phyloP scores from a whole-genome alignment of 2,113 vertebrate genomes.

The Nematolebias whitei region DNA sequence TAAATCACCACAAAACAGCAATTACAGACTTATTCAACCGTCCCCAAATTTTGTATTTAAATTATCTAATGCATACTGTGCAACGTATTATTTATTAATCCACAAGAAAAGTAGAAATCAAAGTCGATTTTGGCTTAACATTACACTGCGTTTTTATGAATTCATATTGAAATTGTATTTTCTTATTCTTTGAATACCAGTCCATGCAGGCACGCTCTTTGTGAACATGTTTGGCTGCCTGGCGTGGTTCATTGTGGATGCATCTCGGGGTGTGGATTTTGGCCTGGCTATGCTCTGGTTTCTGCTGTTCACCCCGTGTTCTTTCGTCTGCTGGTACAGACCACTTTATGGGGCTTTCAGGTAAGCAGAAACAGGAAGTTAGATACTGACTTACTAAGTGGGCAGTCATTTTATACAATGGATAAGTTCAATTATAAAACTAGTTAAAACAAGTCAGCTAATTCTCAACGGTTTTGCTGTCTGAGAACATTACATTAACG shows the following conservation, averaged over 20 bases:
- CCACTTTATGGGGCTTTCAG: constrained; percentile 98
- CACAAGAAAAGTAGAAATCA: too few relatives aligned
- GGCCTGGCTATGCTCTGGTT: constrained; percentile 98
- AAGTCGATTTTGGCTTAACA: too few relatives aligned
- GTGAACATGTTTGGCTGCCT: constrained; percentile 98
- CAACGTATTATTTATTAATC: too few relatives aligned
- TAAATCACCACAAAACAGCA: not conserved
- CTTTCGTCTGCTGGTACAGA: constrained; percentile 99
- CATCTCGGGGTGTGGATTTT: constrained; percentile 90
- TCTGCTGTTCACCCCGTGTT: constrained; percentile 96
- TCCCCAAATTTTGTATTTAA: too few relatives aligned
- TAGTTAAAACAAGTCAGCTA: too few relatives aligned
- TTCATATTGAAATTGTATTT: not conserved
- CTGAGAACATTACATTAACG: too few relatives aligned
- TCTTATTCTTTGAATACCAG: constrained; percentile 70
- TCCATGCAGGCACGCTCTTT: constrained; percentile 93
- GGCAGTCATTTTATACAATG: too few relatives aligned
- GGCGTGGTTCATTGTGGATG: constrained; percentile 95
- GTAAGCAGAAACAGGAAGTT: constrained; percentile 69
- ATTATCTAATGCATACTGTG: too few relatives aligned
- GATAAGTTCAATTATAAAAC: too few relatives aligned
- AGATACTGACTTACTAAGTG: too few relatives aligned
- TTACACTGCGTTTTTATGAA: not conserved
- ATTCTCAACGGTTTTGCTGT: too few relatives aligned
- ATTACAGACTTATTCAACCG: too few relatives aligned